phyloP scores from a whole-genome alignment of 37 sponge, comb jelly and placozoan genomes.

The Ephydatia muelleri region DNA sequence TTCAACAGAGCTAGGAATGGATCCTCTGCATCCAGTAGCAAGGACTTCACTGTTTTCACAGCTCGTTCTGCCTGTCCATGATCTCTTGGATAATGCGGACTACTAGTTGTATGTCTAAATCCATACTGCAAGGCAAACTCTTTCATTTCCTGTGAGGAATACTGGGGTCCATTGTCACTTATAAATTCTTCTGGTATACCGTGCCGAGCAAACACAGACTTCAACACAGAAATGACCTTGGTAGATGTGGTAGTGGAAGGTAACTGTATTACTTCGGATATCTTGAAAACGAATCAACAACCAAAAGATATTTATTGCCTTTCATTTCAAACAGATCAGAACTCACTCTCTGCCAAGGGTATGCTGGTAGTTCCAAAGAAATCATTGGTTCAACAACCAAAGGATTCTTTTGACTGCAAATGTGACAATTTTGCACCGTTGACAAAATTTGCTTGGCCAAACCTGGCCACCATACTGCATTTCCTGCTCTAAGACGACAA shows the following conservation, averaged over 20 bases:
- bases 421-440: constrained; percentile 2
- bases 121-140: constrained; percentile 25
- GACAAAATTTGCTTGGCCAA: constrained; percentile 14
- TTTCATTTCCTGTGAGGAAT: constrained; percentile 10
- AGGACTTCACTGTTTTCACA: constrained; percentile 46
- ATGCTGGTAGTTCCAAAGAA: constrained; percentile 8
- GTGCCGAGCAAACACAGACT: constrained; percentile 23
- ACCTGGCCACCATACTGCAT: constrained; percentile 53
- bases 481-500: constrained; percentile 15
- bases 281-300: constrained; percentile 29
- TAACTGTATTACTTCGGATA: constrained; percentile 37
- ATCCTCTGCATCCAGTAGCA: constrained; percentile 24
- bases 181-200: constrained; percentile 39
- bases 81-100: constrained; percentile 50
- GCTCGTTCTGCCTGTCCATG: constrained; percentile 57
- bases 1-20: constrained; percentile 41
- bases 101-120: constrained; percentile 33
- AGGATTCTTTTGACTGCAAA: not conserved
- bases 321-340: constrained; percentile 33
- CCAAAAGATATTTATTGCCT: constrained; percentile 28
- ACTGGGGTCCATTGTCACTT: constrained; percentile 42
- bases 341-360: constrained; percentile 25
- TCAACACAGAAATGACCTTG: constrained; percentile 14
- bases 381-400: constrained; percentile 10
- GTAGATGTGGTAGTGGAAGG: constrained; percentile 25